Percentiles rank a stretch among this genome's conserved stretches.
Evolutionary conservation across 2,113 vertebrate genomes (phyloP).

Genomic region (Rhadina sibilatrix): DNA sequence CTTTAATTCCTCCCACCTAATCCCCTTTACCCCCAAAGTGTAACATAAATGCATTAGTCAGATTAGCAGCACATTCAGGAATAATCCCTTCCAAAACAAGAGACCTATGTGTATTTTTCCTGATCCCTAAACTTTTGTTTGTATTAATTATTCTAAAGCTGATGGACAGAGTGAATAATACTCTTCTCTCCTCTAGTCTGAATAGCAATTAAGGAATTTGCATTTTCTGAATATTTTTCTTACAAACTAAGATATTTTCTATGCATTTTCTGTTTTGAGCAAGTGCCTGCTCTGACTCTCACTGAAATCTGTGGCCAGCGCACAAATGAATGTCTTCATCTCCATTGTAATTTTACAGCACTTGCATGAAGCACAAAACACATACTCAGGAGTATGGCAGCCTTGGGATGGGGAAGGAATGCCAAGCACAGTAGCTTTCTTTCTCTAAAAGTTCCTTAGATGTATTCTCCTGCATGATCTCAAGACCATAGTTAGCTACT

Average conservation of each 20-base stretch:
- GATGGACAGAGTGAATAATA: not conserved
- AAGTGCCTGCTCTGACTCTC: not conserved
- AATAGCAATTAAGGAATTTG: conserved; percentile 27
- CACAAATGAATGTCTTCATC: not conserved
- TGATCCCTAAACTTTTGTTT: conserved; percentile 35
- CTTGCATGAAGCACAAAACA: not conserved
- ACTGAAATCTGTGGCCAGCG: not conserved
- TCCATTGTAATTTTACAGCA: not conserved
- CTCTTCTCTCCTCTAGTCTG: not conserved
- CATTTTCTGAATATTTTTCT: not conserved
- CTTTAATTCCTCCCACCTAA: conserved; percentile 56
- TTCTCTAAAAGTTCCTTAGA: not conserved
- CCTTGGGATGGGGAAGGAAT: not conserved
- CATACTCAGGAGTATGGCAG: not conserved
- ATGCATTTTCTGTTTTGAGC: not conserved
- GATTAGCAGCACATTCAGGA: conserved; percentile 41
- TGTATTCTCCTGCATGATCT: not conserved
- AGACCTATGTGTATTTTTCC: conserved; percentile 6
- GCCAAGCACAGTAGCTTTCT: not conserved
- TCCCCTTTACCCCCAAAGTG: conserved; percentile 27
- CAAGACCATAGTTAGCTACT: not conserved
- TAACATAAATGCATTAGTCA: conserved; percentile 34
- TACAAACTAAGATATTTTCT: not conserved
- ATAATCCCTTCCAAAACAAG: conserved; percentile 37
- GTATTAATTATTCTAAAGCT: conserved; percentile 50